Conservation (phyloP, 2,888 invertebrate genomes). For the Pterostichus niger region DNA sequence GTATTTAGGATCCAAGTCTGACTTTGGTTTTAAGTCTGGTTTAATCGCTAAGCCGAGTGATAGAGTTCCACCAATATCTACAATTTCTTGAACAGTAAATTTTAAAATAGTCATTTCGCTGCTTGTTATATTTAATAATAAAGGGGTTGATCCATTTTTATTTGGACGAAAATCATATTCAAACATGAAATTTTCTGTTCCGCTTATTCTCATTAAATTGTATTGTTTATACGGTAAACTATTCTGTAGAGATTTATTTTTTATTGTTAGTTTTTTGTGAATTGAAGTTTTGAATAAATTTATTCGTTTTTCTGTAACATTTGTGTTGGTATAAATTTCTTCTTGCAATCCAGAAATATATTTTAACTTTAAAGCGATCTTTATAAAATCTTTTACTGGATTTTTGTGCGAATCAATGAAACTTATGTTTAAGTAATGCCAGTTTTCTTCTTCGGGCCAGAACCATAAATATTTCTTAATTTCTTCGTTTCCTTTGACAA, state of each 20-base stretch:
- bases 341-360: conserved; percentile 46
- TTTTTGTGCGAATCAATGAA: conserved; percentile 1
- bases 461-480: conserved; percentile 77
- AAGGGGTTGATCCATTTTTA: conserved; percentile 83
- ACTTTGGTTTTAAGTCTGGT: conserved; percentile 77
- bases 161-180: conserved; percentile 85
- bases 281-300: conserved; percentile 58
- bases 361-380: conserved; percentile 47
- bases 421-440: conserved; percentile 81
- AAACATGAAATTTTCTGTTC: conserved; percentile 87
- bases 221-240: conserved; percentile 73
- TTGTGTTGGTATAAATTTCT: conserved; percentile 2
- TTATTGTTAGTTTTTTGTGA: conserved; percentile 41
- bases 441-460: conserved; percentile 79
- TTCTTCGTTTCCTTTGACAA: conserved; percentile 64
- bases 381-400: conserved; percentile 34
- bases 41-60: conserved; percentile 85
- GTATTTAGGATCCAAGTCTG: conserved; percentile 72
- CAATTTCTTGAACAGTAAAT: conserved; percentile 84
- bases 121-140: conserved; percentile 84
- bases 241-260: conserved; percentile 35
- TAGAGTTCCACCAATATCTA: conserved; percentile 90
- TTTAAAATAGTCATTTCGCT: conserved; percentile 83
- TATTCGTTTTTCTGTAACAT: conserved; percentile 23
- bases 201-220: conserved; percentile 80